Evolutionary conservation across 1,140 invertebrate genomes (phyloP).

Genomic region (Drosophila nasuta): DNA sequence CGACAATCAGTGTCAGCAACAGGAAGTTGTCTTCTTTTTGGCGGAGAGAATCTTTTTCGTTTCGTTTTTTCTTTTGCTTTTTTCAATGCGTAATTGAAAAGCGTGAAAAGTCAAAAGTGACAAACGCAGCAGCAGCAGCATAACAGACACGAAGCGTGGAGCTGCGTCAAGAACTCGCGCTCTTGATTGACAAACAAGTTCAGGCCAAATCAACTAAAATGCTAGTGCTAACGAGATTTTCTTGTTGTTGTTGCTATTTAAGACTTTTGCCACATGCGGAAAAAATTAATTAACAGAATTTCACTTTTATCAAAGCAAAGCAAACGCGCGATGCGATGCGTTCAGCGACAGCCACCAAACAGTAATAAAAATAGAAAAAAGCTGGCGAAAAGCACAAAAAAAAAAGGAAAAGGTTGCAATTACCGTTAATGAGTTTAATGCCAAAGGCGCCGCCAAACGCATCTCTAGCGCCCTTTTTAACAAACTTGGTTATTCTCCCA

Average conservation of each 20-base stretch:
- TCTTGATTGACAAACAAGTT: slow-evolving; percentile 73
- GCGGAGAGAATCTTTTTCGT: not conserved
- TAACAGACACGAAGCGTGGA: not conserved
- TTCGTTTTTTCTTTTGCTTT: slow-evolving; percentile 9
- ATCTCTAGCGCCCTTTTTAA: slow-evolving; percentile 29
- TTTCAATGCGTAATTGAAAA: slow-evolving; percentile 67
- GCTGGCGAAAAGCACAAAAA: slow-evolving; percentile 11
- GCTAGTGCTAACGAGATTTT: slow-evolving; percentile 62
- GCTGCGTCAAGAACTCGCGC: slow-evolving; percentile 43
- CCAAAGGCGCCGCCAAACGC: slow-evolving; percentile 70
- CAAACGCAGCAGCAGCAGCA: slow-evolving; percentile 36
- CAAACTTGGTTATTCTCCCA: slow-evolving; percentile 11
- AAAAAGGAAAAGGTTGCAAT: slow-evolving; percentile 71
- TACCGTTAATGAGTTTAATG: slow-evolving; percentile 83
- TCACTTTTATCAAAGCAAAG: slow-evolving; percentile 57
- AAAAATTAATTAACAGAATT: slow-evolving; percentile 84
- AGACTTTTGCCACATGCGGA: slow-evolving; percentile 58
- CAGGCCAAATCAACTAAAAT: slow-evolving; percentile 63
- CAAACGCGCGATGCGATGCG: slow-evolving; percentile 32
- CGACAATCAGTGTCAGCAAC: slow-evolving; percentile 78
- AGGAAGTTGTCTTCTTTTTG: slow-evolving; percentile 50
- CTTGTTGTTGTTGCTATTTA: slow-evolving; percentile 8
- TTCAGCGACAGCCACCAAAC: not conserved
- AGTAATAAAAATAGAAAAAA: slow-evolving; percentile 16
- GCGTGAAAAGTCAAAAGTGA: slow-evolving; percentile 62